Conservation (phyloP, 2,888 invertebrate genomes). For the Temnothorax unifasciatus region DNA sequence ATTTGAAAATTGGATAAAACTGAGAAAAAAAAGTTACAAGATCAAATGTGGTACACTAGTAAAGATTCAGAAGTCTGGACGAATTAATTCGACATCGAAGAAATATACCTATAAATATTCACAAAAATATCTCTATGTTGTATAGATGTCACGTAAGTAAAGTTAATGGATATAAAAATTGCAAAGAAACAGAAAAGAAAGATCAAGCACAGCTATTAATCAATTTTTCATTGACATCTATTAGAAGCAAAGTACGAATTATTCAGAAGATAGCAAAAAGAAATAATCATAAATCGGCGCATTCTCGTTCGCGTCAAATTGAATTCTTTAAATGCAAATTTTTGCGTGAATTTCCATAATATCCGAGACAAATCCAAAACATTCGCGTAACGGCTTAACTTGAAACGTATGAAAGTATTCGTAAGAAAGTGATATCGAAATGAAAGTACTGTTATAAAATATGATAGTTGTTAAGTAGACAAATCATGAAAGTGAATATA, state of each 20-base stretch:
- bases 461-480: constrained; percentile 57
- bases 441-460: constrained; percentile 76
- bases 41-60: background rate
- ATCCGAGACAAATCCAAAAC: background rate
- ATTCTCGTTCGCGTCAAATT: background rate
- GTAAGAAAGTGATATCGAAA: constrained; percentile 78
- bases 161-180: background rate
- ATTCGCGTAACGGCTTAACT: background rate
- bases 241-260: background rate
- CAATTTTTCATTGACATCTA: constrained; percentile 13
- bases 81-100: background rate
- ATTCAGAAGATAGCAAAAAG: background rate
- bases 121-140: constrained; percentile 6
- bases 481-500: constrained; percentile 31
- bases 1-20: constrained; percentile 3
- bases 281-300: background rate
- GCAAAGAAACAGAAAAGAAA: background rate
- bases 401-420: constrained; percentile 82
- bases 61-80: background rate
- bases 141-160: background rate
- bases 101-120: background rate
- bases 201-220: background rate
- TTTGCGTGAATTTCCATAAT: constrained; percentile 12
- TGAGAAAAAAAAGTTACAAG: background rate
- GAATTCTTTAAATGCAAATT: background rate